Evolutionary conservation across 92 coral and sea anemone genomes (phyloP), one percentile per base, ranked within the genome.

Genomic region (Ricordea florida): DNA sequence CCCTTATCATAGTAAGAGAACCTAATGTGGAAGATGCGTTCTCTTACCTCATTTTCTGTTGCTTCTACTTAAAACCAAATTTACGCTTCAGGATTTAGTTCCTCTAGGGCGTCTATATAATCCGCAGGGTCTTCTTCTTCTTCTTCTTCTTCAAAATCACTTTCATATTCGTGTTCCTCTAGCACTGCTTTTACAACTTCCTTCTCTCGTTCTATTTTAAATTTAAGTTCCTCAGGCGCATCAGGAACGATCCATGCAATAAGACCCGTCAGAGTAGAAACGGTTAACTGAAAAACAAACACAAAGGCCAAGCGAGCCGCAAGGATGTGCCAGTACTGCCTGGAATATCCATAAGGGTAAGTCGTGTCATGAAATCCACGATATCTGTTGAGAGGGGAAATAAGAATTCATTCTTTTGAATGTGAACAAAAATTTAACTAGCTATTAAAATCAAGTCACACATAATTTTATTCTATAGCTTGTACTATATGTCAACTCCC

Each of bases 271-370:
- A 86, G 18, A 40, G 78, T 18, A 11, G 82, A 65, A 48, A 90
- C 91, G 2, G 63, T 32, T 29, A 57, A 87, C 57, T 90, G 97
- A 69, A 90, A 90, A 22, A 78, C 72, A 15, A 90, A 87, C 65
- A 90, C 89, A 74, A 90, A 90, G 24, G 90, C 87, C 13, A 90
- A 85, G 18, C 97, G 89, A 10, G 78, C 97, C 4, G 97, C 83
- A 41, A 90, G 57, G 60, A 90, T 82, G 82, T 90, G 78, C 97
- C 97, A 90, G 58, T 90, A 88, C 61, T 90, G 89, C 51, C 78
- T 78, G 30, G 92, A 82, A 79, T 73, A 80, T 38, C 83, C 85
- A 56, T 71, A 88, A 1, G 80, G 84, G 6, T 49, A 52, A 17
- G 47, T 57, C 74, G 62, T 62, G 56, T 81, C 61, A 45, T 68